Evolutionary conservation across 2,888 invertebrate species (phyloP), one percentile per base, ranked within the genome.

Genomic region (Ypsolopha sequella): DNA sequence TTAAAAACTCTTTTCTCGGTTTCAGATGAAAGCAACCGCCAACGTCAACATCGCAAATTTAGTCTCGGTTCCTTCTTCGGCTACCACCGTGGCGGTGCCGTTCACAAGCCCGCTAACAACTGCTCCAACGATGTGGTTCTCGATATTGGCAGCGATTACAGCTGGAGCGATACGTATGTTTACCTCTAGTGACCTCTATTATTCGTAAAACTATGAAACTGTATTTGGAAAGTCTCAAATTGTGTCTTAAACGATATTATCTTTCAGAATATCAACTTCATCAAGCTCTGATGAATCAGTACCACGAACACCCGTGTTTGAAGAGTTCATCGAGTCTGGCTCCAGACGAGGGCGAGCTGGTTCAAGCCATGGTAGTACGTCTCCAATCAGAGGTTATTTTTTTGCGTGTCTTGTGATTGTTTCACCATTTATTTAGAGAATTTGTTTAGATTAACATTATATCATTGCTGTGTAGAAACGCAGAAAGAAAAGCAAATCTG

Each of bases 21-120:
- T 47, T 33, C 60, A 66, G 73, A 71, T 52, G 60, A 65, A 55
- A 54, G 54, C 9, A 63, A 48, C 11, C 59, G 70, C 6, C 68
- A 66, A 38, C 69, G 77, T 1, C 81, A 85, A 41, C 80, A 80
- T 38, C 81, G 87, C 51, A 87, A 87, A 55, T 87, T 87, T 60
- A 87, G 87, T 52, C 61, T 87, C 48, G 87, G 87, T 0, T 87
- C 87, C 0, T 75, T 87, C 56, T 87, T 87, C 57, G 80, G 82
- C 2, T 79, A 81, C 61, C 73, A 76, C 54, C 63, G 65, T 57
- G 71, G 50, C 56, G 54, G 66, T 39, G n/a, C 66, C 2, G 55
- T 65, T 0, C 68, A 72, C 36, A 80, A 77, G 41, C 63, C 73
- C 0, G 56, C 77, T 0, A 66, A 61, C 51, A 75, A 72, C 55